These are phyloP conservation scores for Apodemus speciosus DNA, from an alignment of 2,113 vertebrate genomes.

Conservation along the genomic window DNA sequence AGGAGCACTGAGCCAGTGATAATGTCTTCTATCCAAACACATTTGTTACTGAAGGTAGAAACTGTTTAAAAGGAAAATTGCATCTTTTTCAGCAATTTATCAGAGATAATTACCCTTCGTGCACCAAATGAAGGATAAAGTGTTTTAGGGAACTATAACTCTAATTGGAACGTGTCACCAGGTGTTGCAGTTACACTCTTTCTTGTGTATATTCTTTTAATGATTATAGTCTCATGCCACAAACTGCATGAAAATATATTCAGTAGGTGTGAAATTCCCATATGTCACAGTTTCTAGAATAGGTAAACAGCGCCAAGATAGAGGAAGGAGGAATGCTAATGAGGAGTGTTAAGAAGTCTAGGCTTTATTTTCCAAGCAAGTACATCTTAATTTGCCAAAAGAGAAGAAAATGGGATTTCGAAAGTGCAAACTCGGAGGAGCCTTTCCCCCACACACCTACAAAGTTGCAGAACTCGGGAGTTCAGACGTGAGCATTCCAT, in stretches of 20 bases:
- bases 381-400: conserved; percentile 71
- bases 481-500: conserved; percentile 37
- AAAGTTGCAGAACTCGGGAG: not conserved
- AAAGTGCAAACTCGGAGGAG: conserved; percentile 47
- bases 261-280: conserved; percentile 92
- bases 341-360: conserved; percentile 75
- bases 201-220: conserved; percentile 89
- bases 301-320: conserved; percentile 87
- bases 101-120: conserved; percentile 87
- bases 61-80: conserved; percentile 86
- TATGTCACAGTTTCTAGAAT: conserved; percentile 88
- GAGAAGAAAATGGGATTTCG: conserved; percentile 54
- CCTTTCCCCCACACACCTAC: conserved; percentile 10
- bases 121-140: conserved; percentile 83
- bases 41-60: conserved; percentile 79
- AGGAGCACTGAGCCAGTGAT: conserved; percentile 59
- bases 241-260: conserved; percentile 89
- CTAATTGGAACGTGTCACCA: conserved; percentile 93
- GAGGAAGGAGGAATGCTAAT: conserved; percentile 82
- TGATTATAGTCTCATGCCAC: conserved; percentile 86
- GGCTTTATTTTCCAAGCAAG: conserved; percentile 76
- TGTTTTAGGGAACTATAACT: conserved; percentile 88
- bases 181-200: conserved; percentile 89
- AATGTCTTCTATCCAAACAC: conserved; percentile 78
- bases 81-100: conserved; percentile 86